These are phyloP conservation scores for Dinomys branickii DNA, from an alignment of 2,113 vertebrate genomes.

Conservation along the genomic window DNA sequence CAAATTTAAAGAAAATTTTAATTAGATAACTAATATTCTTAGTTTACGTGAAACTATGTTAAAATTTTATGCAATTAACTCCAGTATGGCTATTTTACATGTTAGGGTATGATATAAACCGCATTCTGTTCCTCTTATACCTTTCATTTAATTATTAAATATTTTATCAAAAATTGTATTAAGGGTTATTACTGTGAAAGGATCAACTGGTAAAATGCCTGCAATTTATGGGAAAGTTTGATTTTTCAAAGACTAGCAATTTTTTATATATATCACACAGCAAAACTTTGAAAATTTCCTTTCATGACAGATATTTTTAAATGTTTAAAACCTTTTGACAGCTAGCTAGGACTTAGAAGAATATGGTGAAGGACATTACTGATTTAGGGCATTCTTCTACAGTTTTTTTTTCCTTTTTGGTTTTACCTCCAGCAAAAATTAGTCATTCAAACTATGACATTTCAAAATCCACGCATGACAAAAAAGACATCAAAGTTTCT, in stretches of 20 bases:
- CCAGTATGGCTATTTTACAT: background rate
- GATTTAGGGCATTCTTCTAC: background rate
- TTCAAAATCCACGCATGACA: conserved; percentile 18
- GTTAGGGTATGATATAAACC: background rate
- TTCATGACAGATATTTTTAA: background rate
- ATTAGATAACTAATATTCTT: background rate
- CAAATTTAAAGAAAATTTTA: conserved; percentile 24
- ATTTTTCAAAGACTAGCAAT: conserved; percentile 20
- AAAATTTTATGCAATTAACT: background rate
- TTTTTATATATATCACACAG: background rate
- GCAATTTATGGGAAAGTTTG: background rate
- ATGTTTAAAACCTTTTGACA: conserved; percentile 46
- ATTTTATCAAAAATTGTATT: conserved; percentile 29
- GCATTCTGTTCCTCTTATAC: background rate
- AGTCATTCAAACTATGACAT: background rate
- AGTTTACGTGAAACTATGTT: background rate
- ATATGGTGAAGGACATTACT: background rate
- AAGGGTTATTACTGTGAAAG: background rate
- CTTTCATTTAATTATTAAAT: conserved; percentile 37
- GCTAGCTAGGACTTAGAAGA: background rate
- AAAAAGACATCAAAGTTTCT: background rate
- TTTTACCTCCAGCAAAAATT: conserved; percentile 53
- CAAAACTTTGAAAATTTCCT: conserved; percentile 28
- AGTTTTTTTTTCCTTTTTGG: background rate
- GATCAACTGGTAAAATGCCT: background rate